Evolutionary conservation across 2,888 invertebrate genomes (phyloP).

Genomic region (Trissolcus japonicus): DNA sequence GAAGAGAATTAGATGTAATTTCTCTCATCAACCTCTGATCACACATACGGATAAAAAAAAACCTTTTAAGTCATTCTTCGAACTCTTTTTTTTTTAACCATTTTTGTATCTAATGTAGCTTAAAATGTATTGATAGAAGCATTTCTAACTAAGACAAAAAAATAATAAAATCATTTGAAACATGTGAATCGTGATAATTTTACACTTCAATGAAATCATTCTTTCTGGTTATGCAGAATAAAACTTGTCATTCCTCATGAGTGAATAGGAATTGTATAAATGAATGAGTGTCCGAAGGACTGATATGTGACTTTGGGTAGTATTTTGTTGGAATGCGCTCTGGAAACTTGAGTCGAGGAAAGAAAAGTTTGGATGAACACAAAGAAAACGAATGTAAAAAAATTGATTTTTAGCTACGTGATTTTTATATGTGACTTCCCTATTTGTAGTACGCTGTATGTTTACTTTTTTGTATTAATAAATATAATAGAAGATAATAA

Average conservation of each 20-base stretch:
- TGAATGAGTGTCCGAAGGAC: slow-evolving; percentile 51
- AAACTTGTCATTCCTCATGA: slow-evolving; percentile 58
- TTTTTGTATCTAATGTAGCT: slow-evolving; percentile 49
- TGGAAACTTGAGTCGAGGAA: slow-evolving; percentile 49
- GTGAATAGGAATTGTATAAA: slow-evolving; percentile 56
- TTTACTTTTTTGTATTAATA: slow-evolving; percentile 27
- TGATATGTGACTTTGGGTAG: slow-evolving; percentile 49
- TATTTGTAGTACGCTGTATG: slow-evolving; percentile 43
- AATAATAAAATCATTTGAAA: slow-evolving; percentile 4
- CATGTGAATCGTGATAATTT: not conserved
- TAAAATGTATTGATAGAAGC: slow-evolving; percentile 35
- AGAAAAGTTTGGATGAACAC: slow-evolving; percentile 49
- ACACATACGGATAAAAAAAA: slow-evolving; percentile 49
- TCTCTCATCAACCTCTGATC: slow-evolving; percentile 15
- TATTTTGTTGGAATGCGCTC: slow-evolving; percentile 47
- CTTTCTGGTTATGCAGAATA: slow-evolving; percentile 28
- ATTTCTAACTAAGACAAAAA: slow-evolving; percentile 2
- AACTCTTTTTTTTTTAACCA: slow-evolving; percentile 46
- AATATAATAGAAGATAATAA: slow-evolving; percentile 24
- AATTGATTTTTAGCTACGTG: slow-evolving; percentile 44
- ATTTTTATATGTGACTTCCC: slow-evolving; percentile 50
- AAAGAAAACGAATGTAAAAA: slow-evolving; percentile 36
- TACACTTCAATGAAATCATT: slow-evolving; percentile 5
- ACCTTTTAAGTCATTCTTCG: slow-evolving; percentile 56
- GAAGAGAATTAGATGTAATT: slow-evolving; percentile 69